These are phyloP conservation scores for Felis catus DNA, from an alignment of 2,113 vertebrate species.

Conservation along the genomic window F.catus_Fca126_mat1.0 CM031412.1:16342501-16343000, in stretches of 20 bases:
- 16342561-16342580: constrained; percentile 26
- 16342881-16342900: not conserved
- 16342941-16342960: not conserved
- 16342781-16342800: not conserved
- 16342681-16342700: not conserved
- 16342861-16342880: not conserved
- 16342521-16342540: constrained; percentile 36
- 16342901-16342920: not conserved
- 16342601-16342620: constrained; percentile 21
- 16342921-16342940: not conserved
- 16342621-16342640: not conserved
- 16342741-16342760: not conserved
- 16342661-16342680: not conserved
- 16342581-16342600: constrained; percentile 37
- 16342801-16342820: not conserved
- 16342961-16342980: not conserved
- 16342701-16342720: not conserved
- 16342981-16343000: not conserved
- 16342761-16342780: not conserved
- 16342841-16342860: not conserved
- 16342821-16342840: not conserved
- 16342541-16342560: constrained; percentile 55
- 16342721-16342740: not conserved
- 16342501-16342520: constrained; percentile 41
- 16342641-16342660: not conserved